Percentiles rank a stretch among this genome's conserved stretches.
Conservation (phyloP, 2,113 vertebrate species). For the Alethe diademata region DNA sequence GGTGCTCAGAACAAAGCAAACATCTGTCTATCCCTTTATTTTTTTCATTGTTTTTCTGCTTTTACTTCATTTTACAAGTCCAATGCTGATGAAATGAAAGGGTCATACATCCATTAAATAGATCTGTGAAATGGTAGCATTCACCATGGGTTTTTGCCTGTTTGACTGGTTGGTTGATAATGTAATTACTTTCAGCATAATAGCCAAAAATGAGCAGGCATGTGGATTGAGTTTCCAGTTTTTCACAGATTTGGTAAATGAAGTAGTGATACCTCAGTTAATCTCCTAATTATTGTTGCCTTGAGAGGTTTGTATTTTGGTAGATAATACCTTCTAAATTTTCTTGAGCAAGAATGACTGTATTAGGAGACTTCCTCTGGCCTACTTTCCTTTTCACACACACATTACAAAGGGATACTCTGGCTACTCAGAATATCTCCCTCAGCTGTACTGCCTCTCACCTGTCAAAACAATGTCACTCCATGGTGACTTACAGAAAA, state of each 20-base stretch:
- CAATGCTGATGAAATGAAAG: neutral
- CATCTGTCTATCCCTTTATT: neutral
- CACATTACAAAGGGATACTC: neutral
- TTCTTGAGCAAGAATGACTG: neutral
- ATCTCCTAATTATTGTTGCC: neutral
- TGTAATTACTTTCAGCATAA: neutral
- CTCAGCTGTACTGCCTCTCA: neutral
- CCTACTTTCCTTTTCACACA: constrained; percentile 10
- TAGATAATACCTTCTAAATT: constrained; percentile 4
- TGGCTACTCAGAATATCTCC: neutral
- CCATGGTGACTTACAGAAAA: neutral
- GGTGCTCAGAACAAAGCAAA: neutral
- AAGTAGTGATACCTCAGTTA: neutral
- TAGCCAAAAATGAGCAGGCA: neutral
- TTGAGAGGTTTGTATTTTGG: neutral
- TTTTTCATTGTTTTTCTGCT: neutral
- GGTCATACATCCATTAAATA: neutral
- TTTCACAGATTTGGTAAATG: neutral
- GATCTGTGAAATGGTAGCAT: neutral
- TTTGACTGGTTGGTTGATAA: constrained; percentile 10
- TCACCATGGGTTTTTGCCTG: neutral
- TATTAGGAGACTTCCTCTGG: neutral
- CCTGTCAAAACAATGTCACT: constrained; percentile 39
- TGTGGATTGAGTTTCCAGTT: neutral
- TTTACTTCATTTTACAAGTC: neutral